These are phyloP conservation scores for Poeciliopsis retropinna DNA, from an alignment of 2,113 vertebrate species.

Conservation along the genomic window DNA sequence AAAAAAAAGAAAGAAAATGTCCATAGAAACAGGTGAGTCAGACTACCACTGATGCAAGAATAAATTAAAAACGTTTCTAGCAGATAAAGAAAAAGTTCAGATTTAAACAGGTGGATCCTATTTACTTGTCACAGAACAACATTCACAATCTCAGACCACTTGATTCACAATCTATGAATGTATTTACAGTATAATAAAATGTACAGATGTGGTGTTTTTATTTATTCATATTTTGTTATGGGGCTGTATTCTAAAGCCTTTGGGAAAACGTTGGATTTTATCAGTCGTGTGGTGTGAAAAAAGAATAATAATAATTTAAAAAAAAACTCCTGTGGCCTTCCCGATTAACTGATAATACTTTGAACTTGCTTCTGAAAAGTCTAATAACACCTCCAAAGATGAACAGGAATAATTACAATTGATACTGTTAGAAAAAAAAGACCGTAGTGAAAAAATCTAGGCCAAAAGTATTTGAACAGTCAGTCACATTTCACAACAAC, in stretches of 20 bases:
- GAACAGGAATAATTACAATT: slow-evolving; percentile 42
- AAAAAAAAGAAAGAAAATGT: slow-evolving; percentile 79
- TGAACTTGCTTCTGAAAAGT: slow-evolving; percentile 46
- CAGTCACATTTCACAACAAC: slow-evolving; percentile 68
- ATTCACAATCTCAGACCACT: slow-evolving; percentile 97
- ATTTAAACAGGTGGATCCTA: slow-evolving; percentile 86
- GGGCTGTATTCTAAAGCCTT: slow-evolving; percentile 74
- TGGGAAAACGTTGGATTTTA: slow-evolving; percentile 51
- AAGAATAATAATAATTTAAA: neutral
- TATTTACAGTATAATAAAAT: slow-evolving; percentile 92
- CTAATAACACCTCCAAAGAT: slow-evolving; percentile 43
- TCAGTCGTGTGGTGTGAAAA: slow-evolving; percentile 48
- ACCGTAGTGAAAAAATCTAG: slow-evolving; percentile 42
- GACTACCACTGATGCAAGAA: slow-evolving; percentile 88
- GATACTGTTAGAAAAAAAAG: slow-evolving; percentile 12
- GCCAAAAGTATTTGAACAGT: slow-evolving; percentile 55
- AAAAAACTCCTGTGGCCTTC: slow-evolving; percentile 34
- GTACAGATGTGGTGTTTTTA: slow-evolving; percentile 81
- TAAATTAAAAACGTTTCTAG: slow-evolving; percentile 83
- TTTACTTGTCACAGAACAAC: slow-evolving; percentile 98
- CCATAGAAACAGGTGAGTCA: slow-evolving; percentile 85
- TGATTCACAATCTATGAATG: slow-evolving; percentile 91
- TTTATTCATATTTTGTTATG: slow-evolving; percentile 61
- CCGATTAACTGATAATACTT: slow-evolving; percentile 58
- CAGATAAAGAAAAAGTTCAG: slow-evolving; percentile 83